Evolutionary conservation across 2,797 vertebrate genomes (phyloP).

Genomic region (Pangasius larnaudii): DNA sequence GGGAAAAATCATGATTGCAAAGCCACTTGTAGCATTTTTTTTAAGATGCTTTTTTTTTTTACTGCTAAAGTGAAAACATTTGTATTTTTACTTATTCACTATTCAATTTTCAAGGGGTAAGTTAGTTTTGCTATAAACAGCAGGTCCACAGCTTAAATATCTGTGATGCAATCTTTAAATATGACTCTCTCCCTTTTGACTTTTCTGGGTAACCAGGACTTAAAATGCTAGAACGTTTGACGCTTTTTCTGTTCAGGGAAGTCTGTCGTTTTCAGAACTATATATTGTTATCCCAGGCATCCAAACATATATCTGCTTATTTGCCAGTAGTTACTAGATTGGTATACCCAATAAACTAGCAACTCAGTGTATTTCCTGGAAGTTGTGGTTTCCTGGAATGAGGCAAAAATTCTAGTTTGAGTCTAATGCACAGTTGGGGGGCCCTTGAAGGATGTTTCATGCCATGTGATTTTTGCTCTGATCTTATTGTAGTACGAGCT

Average conservation of each 20-base stretch:
- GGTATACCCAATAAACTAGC: background rate
- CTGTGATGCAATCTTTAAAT: background rate
- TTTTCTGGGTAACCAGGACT: background rate
- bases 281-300: background rate
- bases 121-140: background rate
- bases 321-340: background rate
- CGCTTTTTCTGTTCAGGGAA: background rate
- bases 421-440: constrained; percentile 4
- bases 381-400: background rate
- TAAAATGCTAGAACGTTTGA: background rate
- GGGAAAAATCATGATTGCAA: background rate
- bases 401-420: background rate
- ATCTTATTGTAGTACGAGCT: constrained; percentile 20
- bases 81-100: background rate
- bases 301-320: background rate
- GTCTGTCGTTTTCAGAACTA: background rate
- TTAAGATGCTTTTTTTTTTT: background rate
- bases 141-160: background rate
- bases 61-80: background rate
- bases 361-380: background rate
- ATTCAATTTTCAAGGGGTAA: background rate
- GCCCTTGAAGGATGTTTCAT: background rate
- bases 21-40: background rate
- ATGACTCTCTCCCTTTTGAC: background rate
- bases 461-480: background rate